Percentiles rank a stretch among this genome's conserved stretches.
phyloP scores from a whole-genome alignment of 2,888 invertebrate species.

The Caenorhabditis doughertyi region DNA sequence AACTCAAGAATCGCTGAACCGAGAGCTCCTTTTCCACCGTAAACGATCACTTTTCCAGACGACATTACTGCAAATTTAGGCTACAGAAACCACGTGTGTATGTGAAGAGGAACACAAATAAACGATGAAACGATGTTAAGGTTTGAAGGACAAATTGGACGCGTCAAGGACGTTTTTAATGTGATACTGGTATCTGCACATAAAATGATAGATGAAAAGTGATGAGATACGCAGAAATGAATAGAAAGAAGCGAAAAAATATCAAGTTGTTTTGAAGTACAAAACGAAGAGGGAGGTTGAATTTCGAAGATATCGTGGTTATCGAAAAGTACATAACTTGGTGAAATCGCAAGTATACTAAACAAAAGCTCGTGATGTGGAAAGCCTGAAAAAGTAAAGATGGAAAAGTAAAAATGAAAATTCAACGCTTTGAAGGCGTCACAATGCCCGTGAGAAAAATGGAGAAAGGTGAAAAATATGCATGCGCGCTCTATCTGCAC shows the following conservation, averaged over 20 bases:
- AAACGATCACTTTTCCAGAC: slow-evolving; percentile 87
- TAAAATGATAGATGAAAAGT: background rate
- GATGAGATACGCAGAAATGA: background rate
- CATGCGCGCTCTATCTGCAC: background rate
- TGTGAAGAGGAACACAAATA: slow-evolving; percentile 4
- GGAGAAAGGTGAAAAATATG: background rate
- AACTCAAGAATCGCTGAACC: slow-evolving; percentile 92
- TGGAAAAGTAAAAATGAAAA: background rate
- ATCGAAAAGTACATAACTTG: too few species aligned
- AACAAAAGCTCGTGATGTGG: background rate
- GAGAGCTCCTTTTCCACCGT: slow-evolving; percentile 96
- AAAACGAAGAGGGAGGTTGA: background rate
- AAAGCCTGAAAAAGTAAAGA: background rate
- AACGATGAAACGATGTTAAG: slow-evolving; percentile 4
- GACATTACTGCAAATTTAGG: slow-evolving; percentile 58
- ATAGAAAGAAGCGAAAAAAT: slow-evolving; percentile 2
- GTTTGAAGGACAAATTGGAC: slow-evolving; percentile 8
- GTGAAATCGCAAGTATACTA: background rate
- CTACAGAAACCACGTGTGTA: background rate
- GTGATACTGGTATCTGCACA: slow-evolving; percentile 25
- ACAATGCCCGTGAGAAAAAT: slow-evolving; percentile 3
- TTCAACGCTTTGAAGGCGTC: background rate
- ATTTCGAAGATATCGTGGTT: too few species aligned
- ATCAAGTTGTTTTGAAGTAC: background rate
- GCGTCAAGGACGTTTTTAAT: slow-evolving; percentile 25